phyloP scores from a whole-genome alignment of 2,888 invertebrate species.

The Heliothis peltigera region DNA sequence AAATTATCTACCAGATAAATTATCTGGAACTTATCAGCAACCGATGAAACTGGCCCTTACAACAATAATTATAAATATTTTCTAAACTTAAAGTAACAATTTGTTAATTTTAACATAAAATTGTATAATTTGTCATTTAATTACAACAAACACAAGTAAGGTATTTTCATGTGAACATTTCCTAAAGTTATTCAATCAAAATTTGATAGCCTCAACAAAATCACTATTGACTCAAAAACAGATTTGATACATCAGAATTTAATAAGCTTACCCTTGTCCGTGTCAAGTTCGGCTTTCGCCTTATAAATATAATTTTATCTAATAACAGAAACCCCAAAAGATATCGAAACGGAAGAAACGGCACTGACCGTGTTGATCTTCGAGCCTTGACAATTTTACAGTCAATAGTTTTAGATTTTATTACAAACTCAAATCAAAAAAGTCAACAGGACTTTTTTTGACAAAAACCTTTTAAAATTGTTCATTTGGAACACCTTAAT shows the following conservation, averaged over 20 bases:
- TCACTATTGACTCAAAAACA: constrained; percentile 9
- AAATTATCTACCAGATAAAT: too few species aligned
- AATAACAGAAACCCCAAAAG: constrained; percentile 31
- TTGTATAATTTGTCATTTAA: too few species aligned
- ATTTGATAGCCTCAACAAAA: constrained; percentile 4
- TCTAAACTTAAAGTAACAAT: too few species aligned
- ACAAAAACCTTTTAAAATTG: not conserved
- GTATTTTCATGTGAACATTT: not conserved
- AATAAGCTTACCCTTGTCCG: constrained; percentile 26
- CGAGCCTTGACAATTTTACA: constrained; percentile 16
- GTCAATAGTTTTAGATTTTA: not conserved
- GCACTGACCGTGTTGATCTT: constrained; percentile 42
- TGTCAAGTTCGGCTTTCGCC: constrained; percentile 9
- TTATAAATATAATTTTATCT: constrained; percentile 48
- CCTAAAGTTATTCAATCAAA: not conserved
- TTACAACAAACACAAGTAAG: too few species aligned
- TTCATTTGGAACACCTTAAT: not conserved
- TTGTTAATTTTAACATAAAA: too few species aligned
- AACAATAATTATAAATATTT: too few species aligned
- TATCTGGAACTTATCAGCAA: too few species aligned
- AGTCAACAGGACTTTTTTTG: not conserved
- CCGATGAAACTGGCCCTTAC: too few species aligned
- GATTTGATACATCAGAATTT: constrained; percentile 13
- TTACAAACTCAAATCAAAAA: constrained; percentile 3
- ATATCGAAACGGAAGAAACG: constrained; percentile 48